phyloP scores from a whole-genome alignment of 2,888 invertebrate genomes.

The Apamea epomidion region DNA sequence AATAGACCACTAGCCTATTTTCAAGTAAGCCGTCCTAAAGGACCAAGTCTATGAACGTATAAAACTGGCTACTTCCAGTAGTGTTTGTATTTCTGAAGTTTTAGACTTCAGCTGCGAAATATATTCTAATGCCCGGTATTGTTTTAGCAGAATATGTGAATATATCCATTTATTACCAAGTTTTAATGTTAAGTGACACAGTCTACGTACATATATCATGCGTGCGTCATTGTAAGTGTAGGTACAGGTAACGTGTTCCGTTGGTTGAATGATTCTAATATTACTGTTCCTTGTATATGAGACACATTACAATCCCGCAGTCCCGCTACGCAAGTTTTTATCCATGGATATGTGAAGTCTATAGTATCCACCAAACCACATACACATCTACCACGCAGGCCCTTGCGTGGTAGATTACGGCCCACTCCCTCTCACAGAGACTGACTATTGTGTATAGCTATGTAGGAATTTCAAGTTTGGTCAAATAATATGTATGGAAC shows the following conservation, averaged over 20 bases:
- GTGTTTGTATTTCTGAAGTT: slow-evolving; percentile 27
- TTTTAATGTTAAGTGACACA: slow-evolving; percentile 41
- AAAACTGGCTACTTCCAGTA: slow-evolving; percentile 26
- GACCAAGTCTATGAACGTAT: slow-evolving; percentile 18
- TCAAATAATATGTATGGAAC: slow-evolving; percentile 46
- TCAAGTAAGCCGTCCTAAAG: slow-evolving; percentile 30
- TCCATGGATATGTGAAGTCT: slow-evolving; percentile 22
- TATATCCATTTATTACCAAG: slow-evolving; percentile 56
- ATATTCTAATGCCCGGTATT: slow-evolving; percentile 38
- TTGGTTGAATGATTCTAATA: slow-evolving; percentile 50
- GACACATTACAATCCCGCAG: slow-evolving; percentile 68
- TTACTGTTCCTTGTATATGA: slow-evolving; percentile 45
- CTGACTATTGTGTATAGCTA: slow-evolving; percentile 32
- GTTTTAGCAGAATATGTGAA: slow-evolving; percentile 29
- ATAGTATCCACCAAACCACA: not conserved
- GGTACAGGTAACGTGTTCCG: slow-evolving; percentile 20
- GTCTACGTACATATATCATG: slow-evolving; percentile 35
- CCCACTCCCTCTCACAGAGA: not conserved
- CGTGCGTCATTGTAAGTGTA: slow-evolving; percentile 30
- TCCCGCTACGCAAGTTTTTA: slow-evolving; percentile 68
- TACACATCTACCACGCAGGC: no score
- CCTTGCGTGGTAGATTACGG: not conserved
- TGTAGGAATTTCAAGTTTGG: slow-evolving; percentile 40
- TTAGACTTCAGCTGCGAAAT: slow-evolving; percentile 24
- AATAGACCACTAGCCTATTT: slow-evolving; percentile 44